Base-by-base conservation (phyloP, 2,888 invertebrate genomes). In the Selenia dentaria region DNA sequence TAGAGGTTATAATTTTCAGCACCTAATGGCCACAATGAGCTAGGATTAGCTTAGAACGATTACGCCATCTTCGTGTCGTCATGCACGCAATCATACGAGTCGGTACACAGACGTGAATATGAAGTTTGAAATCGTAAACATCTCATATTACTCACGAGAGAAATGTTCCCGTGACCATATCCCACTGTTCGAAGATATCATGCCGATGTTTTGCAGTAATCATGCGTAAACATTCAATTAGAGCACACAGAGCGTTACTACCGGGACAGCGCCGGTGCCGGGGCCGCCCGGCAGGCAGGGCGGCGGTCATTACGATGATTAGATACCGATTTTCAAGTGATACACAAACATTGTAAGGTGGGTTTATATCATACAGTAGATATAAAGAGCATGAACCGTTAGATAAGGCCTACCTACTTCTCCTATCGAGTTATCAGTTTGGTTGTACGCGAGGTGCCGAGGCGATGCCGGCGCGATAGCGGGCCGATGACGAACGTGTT, bases 181-280 rank as follows among this genome's bases (percentile, higher is more conserved):
- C 22, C 22, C 3, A 6, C 8, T 6, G 22, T 8, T 8, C 8
- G 8, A 16, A 4, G 16, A 3, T 16, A 4, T 2, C 22, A 8
- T 8, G 38, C 14, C 12, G 12, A 32, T 18, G 32, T 27, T 11
- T 22, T 2, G 4, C 6, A 6, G 24, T 48, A 45, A 56, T 59
- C 57, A 42, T 47, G 39, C 41, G 28, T 53, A 57, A 59, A 61
- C 54, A 61, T 33, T 47, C 18, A 54, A 54, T 51, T 47, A 44
- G 49, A 16, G 22, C 22, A 22, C 22, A 8, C 22, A 22, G 8
- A 2, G 22, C 2, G 22, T 8, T 2, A 22, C 3, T 18, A 8
- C 22, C 22, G 22, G 22, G 6, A 18, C 20, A 22, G 38, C 38
- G 10, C 13, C 22, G 37, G 31, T 34, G 45, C 13, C 28, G 40